phyloP scores from a whole-genome alignment of 2,113 vertebrate genomes.

The Xiphophorus maculatus region DNA sequence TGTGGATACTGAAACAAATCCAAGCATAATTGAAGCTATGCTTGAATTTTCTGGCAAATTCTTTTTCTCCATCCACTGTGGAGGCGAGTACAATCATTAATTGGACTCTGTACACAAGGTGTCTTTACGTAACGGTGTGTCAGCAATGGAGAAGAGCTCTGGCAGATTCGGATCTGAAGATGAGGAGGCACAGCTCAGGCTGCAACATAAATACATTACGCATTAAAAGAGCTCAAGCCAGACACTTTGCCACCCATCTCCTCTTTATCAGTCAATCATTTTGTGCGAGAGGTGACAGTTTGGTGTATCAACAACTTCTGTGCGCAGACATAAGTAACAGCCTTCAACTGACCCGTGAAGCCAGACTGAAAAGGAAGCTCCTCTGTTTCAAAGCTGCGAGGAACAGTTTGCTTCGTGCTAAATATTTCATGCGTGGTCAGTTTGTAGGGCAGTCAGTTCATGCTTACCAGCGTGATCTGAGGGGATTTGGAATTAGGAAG shows the following conservation, averaged over 20 bases:
- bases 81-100: no score
- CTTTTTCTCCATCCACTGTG: no score
- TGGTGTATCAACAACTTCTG: constrained; percentile 5
- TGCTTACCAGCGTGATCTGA: neutral
- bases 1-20: no score
- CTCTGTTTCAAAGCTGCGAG: neutral
- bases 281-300: constrained; percentile 13
- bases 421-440: neutral
- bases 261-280: constrained; percentile 18
- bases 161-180: no score
- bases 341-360: neutral
- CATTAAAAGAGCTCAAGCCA: constrained; percentile 35
- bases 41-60: no score
- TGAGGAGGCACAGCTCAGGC: neutral
- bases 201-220: constrained; percentile 44
- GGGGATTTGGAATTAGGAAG: constrained; percentile 1
- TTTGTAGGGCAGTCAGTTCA: neutral
- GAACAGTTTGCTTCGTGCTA: neutral
- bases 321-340: neutral
- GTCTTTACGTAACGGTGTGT: neutral
- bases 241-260: constrained; percentile 14
- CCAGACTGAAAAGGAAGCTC: neutral
- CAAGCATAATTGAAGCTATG: no score
- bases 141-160: neutral
- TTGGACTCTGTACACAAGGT: no score